Base-by-base conservation (phyloP, 2,888 invertebrate genomes). In the Eucriotettix oculatus region DNA sequence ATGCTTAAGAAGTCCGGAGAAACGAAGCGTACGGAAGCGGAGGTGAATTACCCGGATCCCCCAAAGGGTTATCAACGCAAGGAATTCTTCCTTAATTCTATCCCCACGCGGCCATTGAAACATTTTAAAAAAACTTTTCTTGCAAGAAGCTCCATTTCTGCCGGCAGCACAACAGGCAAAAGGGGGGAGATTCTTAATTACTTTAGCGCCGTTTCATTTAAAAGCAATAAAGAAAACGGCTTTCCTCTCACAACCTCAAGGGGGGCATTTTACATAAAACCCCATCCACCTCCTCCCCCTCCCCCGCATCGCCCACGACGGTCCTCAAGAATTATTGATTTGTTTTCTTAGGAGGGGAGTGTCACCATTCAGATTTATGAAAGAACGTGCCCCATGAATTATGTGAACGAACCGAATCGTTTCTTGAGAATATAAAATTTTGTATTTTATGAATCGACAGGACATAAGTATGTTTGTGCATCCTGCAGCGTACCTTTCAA, bases 191-290 rank as follows among this genome's bases (percentile, higher is more conserved):
- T 48, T 48, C 58, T 62, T 62, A 62, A 62, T 62, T 62, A 60
- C 60, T 62, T 57, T 58, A 53, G 58, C 44, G 52, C 58, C 58
- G 61, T 64, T 60, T 57, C 62, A 64, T 64, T 64, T 64, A 64
- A 64, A 64, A 62, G 62, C 62, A 59, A 61, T 62, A 62, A 61
- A 61, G 61, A 60, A 62, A 61, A 61, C 61, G 59, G 53, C 58
- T 52, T 58, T 16, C 52, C 48, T 14, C 48, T 14, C 48, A 48
- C 12, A 48, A 48, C 48, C 48, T 48, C 48, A 48, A 48, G 48
- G 48, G 48, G 48, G 12, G 48, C 48, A 48, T 48, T 48, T n/a
- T 48, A n/a, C 48, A 12, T 29, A 29, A 29, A 52, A n/a, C 52
- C n/a, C 7, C 52, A 14, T 9, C 52, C 10, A 10, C 52, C 10